phyloP scores from a whole-genome alignment of 2,797 vertebrate species.

The Intellagama lesueurii region DNA sequence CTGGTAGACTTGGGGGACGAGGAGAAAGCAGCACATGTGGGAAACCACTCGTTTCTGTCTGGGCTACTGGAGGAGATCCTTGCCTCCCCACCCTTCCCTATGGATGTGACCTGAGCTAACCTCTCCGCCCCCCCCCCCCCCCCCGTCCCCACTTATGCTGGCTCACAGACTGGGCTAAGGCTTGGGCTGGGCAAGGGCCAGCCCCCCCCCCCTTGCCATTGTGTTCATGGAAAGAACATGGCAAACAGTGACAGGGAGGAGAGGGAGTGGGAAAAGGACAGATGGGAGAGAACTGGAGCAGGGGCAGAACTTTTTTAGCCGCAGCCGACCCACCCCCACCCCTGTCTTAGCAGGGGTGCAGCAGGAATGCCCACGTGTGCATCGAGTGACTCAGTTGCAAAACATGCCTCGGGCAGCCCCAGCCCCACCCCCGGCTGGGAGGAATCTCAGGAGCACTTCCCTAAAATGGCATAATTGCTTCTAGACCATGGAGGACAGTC shows the following conservation, averaged over 20 bases:
- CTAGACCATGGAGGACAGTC: background rate
- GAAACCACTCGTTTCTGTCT: no score
- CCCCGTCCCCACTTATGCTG: background rate
- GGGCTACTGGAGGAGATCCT: no score
- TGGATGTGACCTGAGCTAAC: no score
- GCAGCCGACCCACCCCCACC: background rate
- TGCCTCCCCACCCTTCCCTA: no score
- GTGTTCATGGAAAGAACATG: background rate
- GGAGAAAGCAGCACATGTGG: no score
- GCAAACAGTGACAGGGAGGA: background rate
- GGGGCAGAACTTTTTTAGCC: background rate
- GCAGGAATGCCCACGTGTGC: background rate
- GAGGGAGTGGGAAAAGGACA: background rate
- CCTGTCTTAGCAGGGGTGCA: background rate
- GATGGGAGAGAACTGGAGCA: background rate
- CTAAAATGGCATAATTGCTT: conserved; percentile 20
- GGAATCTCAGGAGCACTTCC: background rate
- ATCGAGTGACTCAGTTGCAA: background rate
- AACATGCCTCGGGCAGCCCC: background rate
- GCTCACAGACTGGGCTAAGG: background rate
- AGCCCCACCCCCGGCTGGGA: background rate
- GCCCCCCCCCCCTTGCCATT: background rate
- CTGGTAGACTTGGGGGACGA: no score
- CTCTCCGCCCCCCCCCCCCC: no score
- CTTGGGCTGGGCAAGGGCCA: background rate